Conservation (phyloP, 2,113 vertebrate genomes). For the Tinamus guttatus region DNA sequence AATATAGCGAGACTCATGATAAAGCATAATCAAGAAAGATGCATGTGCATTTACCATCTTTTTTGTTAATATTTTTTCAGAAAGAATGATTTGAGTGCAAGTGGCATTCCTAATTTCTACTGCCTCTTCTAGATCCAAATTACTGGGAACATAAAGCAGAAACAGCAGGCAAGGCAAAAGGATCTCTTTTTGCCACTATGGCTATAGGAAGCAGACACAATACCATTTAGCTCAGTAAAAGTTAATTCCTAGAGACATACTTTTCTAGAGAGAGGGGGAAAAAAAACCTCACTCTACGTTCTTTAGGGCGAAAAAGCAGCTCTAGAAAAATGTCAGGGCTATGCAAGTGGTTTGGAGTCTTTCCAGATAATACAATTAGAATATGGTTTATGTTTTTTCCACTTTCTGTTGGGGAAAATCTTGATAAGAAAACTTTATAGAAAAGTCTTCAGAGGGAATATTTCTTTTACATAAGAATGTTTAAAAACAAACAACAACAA, state of each 20-base stretch:
- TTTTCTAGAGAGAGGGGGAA: background rate
- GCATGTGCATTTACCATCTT: background rate
- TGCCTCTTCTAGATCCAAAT: background rate
- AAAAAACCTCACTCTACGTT: background rate
- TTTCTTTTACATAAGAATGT: background rate
- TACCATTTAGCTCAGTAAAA: background rate
- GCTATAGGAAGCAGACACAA: background rate
- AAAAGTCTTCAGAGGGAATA: background rate
- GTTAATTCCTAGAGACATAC: background rate
- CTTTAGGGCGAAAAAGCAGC: background rate
- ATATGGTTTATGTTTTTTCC: background rate
- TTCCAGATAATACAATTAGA: background rate
- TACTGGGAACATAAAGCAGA: background rate
- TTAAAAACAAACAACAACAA: background rate
- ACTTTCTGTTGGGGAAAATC: background rate
- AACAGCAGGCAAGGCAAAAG: background rate
- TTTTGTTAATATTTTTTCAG: background rate
- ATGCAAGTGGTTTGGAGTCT: background rate
- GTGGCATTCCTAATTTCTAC: background rate
- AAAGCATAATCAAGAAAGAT: background rate
- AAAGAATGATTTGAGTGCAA: fast-evolving
- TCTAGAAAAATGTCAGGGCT: background rate
- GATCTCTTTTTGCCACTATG: background rate
- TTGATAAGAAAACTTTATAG: background rate
- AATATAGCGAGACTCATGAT: background rate